Evolutionary conservation across 2,113 vertebrate genomes (phyloP).

Genomic region (Microtus ochrogaster): DNA sequence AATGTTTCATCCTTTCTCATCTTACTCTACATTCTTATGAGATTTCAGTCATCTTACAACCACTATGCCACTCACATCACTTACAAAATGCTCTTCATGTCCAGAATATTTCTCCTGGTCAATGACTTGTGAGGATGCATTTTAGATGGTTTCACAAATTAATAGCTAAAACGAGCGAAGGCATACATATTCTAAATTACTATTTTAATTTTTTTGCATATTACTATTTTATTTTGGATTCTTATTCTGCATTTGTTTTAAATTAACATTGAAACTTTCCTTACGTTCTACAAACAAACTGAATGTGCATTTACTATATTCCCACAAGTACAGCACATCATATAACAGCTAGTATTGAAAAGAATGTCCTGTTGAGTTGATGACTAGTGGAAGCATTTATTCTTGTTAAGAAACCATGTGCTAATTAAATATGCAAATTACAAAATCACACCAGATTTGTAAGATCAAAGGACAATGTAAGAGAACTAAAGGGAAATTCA

Average conservation of each 20-base stretch:
- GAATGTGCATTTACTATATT: not conserved
- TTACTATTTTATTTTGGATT: not conserved
- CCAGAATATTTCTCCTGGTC: not conserved
- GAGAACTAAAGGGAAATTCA: not conserved
- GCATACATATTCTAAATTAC: not conserved
- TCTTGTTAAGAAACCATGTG: not conserved
- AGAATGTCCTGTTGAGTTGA: not conserved
- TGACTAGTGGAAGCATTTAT: not conserved
- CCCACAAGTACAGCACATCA: not conserved
- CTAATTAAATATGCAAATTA: not conserved
- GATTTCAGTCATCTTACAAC: not conserved
- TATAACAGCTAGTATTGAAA: not conserved
- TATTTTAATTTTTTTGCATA: not conserved
- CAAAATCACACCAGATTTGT: not conserved
- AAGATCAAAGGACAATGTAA: not conserved
- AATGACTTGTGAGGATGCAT: not conserved
- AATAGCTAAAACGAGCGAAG: slow-evolving; percentile 43
- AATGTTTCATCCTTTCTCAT: not conserved
- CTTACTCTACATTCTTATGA: not conserved
- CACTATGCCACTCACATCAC: not conserved
- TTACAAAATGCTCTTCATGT: not conserved
- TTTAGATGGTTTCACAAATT: not conserved
- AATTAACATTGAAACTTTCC: not conserved
- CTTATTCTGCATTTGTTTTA: not conserved
- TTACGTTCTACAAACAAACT: not conserved